Evolutionary conservation across 2,888 invertebrate genomes (phyloP), one percentile per base, ranked within the genome.

Genomic region (Spilosoma lubricipeda): DNA sequence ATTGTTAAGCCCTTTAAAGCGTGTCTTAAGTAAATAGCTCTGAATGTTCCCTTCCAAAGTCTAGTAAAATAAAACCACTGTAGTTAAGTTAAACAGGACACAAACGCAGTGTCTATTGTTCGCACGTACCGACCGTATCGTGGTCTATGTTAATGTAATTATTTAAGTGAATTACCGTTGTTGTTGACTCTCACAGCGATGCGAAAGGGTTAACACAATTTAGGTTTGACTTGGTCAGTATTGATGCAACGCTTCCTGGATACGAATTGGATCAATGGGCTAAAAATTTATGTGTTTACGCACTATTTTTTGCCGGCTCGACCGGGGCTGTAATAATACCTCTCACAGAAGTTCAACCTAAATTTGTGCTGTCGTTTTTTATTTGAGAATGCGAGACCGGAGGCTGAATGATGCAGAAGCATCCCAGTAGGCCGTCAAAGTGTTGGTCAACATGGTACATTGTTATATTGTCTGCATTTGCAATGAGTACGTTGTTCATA

Each of bases 21-120:
- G 30, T 8, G 63, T 18, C 2, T 30, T 20, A 63, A 63, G 27
- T 63, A 8, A 59, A 59, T 59, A 59, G 20, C 45, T 45, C 18
- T 42, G 39, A 27, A 71, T 39, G 13, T 15, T 33, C 45, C 42
- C 45, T 23, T 77, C 71, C 71, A 80, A 78, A 69, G 48, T 68
- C 71, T 48, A 52, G 45, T 70, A 72, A 69, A 75, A 64, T 52
- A 78, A 72, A 79, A 77, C 71, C n/a, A 48, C 45, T 52, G 27
- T 8, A 23, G 13, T 68, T 56, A 75, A 74, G 67, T 70, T 45
- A 70, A 76, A 78, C 79, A 77, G 80, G 80, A 77, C 80, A 77
- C 63, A 66, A 68, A 74, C 71, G 82, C 83, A 82, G 76, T 80
- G 77, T 69, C 79, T 64, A 86, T 88, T 88, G 88, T 88, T 68